A percentile compares a stretch with the other conserved stretches of the same genome.
phyloP scores from a whole-genome alignment of 2,888 invertebrate species.

The Therioaphis trifolii region DNA sequence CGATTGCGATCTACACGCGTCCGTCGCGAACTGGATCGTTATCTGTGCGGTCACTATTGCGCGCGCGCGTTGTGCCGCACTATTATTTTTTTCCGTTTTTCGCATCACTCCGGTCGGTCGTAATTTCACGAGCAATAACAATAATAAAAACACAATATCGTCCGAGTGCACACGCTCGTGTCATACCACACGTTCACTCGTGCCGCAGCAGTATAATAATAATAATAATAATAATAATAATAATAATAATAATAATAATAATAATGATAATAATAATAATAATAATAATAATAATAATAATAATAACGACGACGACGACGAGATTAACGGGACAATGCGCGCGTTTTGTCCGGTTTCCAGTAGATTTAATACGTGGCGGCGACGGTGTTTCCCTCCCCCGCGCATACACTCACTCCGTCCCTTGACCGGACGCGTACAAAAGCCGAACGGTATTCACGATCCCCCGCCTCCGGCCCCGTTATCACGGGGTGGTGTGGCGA shows the following conservation, averaged over 20 bases:
- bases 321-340: constrained; percentile 47
- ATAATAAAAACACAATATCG: background rate
- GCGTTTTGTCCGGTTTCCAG: constrained; percentile 47
- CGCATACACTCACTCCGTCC: background rate
- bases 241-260: too few relatives aligned
- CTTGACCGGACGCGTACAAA: background rate
- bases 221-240: too few relatives aligned
- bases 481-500: too few relatives aligned
- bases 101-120: background rate
- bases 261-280: too few relatives aligned
- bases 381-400: background rate
- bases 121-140: background rate
- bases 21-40: too few relatives aligned
- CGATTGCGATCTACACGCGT: too few relatives aligned
- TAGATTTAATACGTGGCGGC: constrained; percentile 38
- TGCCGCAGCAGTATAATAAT: background rate
- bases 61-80: background rate
- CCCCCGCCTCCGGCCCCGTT: background rate
- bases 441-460: constrained; percentile 4
- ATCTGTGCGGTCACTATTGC: too few relatives aligned
- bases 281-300: too few relatives aligned
- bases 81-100: background rate
- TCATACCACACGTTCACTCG: background rate
- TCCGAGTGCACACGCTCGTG: background rate
- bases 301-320: background rate